phyloP scores from a whole-genome alignment of 2,797 vertebrate genomes.

The Sebastes itinus region DNA sequence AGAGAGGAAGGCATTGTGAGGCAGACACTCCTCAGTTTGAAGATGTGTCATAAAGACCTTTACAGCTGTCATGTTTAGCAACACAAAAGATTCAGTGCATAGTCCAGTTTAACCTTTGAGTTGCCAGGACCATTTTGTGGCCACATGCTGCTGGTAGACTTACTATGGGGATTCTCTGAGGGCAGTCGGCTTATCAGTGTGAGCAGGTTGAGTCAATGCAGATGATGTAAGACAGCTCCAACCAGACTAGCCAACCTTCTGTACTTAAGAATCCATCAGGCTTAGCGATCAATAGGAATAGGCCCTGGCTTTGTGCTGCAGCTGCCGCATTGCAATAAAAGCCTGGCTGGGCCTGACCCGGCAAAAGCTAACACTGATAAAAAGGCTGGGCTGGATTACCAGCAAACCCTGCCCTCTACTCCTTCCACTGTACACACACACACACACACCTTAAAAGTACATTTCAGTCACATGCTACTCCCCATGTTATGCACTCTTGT shows the following conservation, averaged over 20 bases:
- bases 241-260: conserved; percentile 59
- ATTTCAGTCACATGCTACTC: conserved; percentile 9
- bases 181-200: conserved; percentile 31
- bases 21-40: conserved; percentile 37
- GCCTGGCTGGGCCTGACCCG: conserved; percentile 43
- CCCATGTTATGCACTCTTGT: background rate
- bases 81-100: conserved; percentile 53
- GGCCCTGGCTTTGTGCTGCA: conserved; percentile 62
- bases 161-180: conserved; percentile 4
- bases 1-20: conserved; percentile 30
- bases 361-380: conserved; percentile 49
- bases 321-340: conserved; percentile 76
- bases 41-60: conserved; percentile 62
- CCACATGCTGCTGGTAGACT: background rate
- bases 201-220: conserved; percentile 56
- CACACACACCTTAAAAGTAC: conserved; percentile 8
- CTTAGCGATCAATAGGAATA: conserved; percentile 69
- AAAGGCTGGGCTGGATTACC: conserved; percentile 48
- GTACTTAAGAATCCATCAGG: conserved; percentile 76
- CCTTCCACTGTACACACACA: background rate
- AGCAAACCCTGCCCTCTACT: conserved; percentile 21
- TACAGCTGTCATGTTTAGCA: conserved; percentile 59
- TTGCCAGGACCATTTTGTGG: background rate
- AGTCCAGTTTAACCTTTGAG: conserved; percentile 28
- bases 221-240: conserved; percentile 64